Conservation (phyloP, 2,113 vertebrate species). For the Crotalus viridis region DNA sequence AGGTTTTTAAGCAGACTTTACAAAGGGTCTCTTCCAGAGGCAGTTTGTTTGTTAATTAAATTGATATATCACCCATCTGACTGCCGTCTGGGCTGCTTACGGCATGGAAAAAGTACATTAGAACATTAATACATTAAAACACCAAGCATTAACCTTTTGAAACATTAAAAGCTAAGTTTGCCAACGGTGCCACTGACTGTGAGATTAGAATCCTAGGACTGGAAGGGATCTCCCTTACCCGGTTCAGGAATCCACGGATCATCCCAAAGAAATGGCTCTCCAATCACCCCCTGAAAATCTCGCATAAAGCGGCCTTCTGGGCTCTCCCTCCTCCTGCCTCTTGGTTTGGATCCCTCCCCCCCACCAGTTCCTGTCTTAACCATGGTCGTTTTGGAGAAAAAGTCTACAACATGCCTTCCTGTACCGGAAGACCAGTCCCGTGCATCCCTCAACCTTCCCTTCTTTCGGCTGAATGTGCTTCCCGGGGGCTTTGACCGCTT, state of each 20-base stretch:
- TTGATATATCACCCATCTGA: background rate
- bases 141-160: background rate
- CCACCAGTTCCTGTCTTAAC: background rate
- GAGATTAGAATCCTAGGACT: background rate
- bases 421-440: background rate
- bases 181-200: background rate
- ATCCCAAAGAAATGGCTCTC: background rate
- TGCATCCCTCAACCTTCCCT: background rate
- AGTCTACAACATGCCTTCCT: background rate
- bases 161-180: background rate
- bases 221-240: background rate
- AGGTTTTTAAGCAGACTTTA: background rate
- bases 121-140: background rate
- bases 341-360: background rate
- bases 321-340: background rate
- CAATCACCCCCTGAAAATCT: background rate
- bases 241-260: background rate
- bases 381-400: background rate
- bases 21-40: background rate
- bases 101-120: background rate
- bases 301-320: background rate
- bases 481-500: accelerated
- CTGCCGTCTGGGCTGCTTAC: background rate
- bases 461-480: background rate
- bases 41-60: background rate